Base-by-base conservation (phyloP, 64 coral and sea anemone genomes). In the Pocillopora damicornis region DNA sequence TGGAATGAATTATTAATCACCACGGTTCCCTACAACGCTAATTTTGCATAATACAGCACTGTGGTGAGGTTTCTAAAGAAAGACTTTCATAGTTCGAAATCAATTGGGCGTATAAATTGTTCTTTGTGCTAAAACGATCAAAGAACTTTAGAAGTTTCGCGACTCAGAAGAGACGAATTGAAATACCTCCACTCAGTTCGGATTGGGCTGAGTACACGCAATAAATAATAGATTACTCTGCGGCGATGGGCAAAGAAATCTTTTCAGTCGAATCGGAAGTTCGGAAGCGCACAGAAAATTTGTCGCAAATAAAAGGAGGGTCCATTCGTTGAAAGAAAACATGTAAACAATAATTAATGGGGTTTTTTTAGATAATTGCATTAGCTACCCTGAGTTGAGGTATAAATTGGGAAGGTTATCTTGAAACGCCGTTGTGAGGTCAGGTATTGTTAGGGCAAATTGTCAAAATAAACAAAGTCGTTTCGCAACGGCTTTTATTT, bases 1-100 rank as follows among this genome's bases (percentile, higher is more conserved):
- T 23, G 15, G 81, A 85, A 73, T 85, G 38, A 85, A 85, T 85
- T 72, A 85, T 85, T 85, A 71, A 85, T 72, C 42, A 63, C 20
- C 57, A 20, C 20, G 20, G 64, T 65, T 85, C 81, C 23, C 13
- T 73, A 37, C 18, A 82, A 58, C n/a, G 22, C 81, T 42, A 1
- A 18, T 66, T 71, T 72, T 58, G 61, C 80, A 67, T 67, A 71
- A 68, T 9, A 56, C 37, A 37, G 15, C 5, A 20, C 58, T 56
- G 15, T 58, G 34, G 11, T 11, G 18, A 51, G 65, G 8, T 38
- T 72, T 51, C n/a, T 72, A 22, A 71, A 68, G 37, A 63, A 63
- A 42, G 61, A 2, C 25, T 20, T 10, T n/a, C 57, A 58, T 58
- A 11, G 20, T 73, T 71, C 22, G 15, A 2, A 37, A 14, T 12